Conservation (phyloP, 2,113 vertebrate genomes). For the Gymnobelideus leadbeateri region DNA sequence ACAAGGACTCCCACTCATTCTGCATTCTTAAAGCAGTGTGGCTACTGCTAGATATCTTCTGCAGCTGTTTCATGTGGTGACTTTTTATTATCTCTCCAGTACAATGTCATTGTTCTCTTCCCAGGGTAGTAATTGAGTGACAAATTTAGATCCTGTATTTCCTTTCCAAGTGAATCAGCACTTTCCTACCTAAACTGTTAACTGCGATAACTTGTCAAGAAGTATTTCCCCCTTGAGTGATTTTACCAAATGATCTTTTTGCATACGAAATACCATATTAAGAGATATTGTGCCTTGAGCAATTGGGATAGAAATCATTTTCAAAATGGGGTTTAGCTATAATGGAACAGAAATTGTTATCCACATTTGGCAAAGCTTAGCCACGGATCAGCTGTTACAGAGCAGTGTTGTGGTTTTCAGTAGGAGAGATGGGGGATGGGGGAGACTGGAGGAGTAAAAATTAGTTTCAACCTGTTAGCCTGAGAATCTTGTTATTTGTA, state of each 20-base stretch:
- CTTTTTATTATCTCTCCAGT: slow-evolving; percentile 69
- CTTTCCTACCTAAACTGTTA: slow-evolving; percentile 59
- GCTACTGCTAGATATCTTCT: slow-evolving; percentile 59
- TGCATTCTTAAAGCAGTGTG: not conserved
- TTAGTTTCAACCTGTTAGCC: not conserved
- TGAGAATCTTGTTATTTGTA: not conserved
- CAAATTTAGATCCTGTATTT: slow-evolving; percentile 73
- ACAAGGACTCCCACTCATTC: not conserved
- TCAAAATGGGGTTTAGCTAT: not conserved
- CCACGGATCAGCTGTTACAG: rapidly evolving
- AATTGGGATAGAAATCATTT: not conserved
- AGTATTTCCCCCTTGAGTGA: slow-evolving; percentile 29
- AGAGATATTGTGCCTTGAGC: not conserved
- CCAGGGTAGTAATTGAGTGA: slow-evolving; percentile 63
- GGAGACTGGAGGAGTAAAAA: not conserved
- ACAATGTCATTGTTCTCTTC: slow-evolving; percentile 65
- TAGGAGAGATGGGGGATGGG: not conserved
- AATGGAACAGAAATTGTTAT: not conserved
- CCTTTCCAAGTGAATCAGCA: slow-evolving; percentile 74
- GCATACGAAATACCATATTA: not conserved
- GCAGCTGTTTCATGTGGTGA: slow-evolving; percentile 11
- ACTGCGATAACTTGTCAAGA: slow-evolving; percentile 51
- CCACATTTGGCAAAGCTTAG: rapidly evolving
- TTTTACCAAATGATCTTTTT: not conserved
- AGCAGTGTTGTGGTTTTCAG: not conserved